Percentiles rank a stretch among this genome's conserved stretches.
Evolutionary conservation across 2,888 invertebrate species (phyloP).

Genomic region (Cancer borealis): DNA sequence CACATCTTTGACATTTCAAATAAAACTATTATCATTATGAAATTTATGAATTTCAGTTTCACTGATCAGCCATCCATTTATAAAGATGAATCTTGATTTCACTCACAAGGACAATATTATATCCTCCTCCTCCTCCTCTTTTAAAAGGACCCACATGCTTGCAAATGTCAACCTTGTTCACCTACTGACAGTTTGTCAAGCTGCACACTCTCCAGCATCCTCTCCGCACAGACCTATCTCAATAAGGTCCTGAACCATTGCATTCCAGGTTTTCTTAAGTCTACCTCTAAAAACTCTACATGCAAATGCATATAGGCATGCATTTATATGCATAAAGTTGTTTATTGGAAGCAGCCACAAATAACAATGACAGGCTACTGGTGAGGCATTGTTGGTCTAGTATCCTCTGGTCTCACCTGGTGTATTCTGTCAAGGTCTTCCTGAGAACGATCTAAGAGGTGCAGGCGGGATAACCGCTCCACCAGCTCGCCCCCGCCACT

Average conservation of each 20-base stretch:
- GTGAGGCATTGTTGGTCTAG: not conserved
- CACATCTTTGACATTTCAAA: not conserved
- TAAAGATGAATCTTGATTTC: not conserved
- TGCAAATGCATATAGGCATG: not conserved
- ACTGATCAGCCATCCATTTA: not conserved
- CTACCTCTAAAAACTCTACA: too few species aligned
- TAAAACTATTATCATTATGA: not conserved
- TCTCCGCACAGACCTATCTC: too few species aligned
- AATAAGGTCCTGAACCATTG: too few species aligned
- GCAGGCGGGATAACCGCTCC: slow-evolving; percentile 78
- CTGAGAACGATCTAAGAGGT: slow-evolving; percentile 78
- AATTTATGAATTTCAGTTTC: not conserved
- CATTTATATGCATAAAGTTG: not conserved
- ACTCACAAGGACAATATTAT: not conserved
- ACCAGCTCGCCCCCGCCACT: slow-evolving; percentile 78
- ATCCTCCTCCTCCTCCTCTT: not conserved
- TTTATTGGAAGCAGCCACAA: not conserved
- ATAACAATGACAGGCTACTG: not conserved
- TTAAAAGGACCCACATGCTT: too few species aligned
- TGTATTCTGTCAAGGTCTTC: slow-evolving; percentile 84
- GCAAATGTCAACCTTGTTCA: too few species aligned
- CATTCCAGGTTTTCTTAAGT: too few species aligned
- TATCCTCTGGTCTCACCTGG: slow-evolving; percentile 84
- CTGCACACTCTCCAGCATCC: too few species aligned
- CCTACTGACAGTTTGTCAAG: too few species aligned